phyloP scores from a whole-genome alignment of 2,113 vertebrate genomes.

The Clupea harengus region DNA sequence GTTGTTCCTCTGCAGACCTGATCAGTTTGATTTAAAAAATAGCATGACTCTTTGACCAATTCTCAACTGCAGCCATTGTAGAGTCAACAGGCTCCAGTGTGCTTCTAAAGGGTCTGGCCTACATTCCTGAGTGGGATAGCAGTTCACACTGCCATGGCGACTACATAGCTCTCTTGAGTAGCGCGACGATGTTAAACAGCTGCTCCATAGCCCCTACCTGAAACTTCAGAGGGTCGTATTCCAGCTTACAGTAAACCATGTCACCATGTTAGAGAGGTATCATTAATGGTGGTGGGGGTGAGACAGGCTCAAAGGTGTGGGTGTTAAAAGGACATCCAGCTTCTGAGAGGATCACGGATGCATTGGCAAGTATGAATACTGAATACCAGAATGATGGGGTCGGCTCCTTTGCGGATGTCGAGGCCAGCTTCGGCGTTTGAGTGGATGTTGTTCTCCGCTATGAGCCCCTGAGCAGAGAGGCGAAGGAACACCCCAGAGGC shows the following conservation, averaged over 20 bases:
- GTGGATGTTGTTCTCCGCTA: conserved; percentile 83
- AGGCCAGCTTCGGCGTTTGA: conserved; percentile 81
- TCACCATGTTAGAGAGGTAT: not conserved
- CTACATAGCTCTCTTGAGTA: not conserved
- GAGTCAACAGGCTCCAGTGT: too few species aligned
- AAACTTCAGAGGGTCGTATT: not conserved
- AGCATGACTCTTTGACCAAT: too few species aligned
- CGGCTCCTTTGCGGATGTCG: conserved; percentile 83
- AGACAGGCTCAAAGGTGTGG: not conserved
- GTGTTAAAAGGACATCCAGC: not conserved
- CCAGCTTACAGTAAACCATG: not conserved
- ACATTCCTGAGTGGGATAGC: not conserved
- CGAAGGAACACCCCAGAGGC: conserved; percentile 82
- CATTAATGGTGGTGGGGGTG: not conserved
- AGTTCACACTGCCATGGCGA: not conserved
- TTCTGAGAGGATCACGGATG: not conserved
- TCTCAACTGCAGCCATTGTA: too few species aligned
- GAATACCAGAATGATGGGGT: conserved; percentile 80
- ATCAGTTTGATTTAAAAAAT: too few species aligned
- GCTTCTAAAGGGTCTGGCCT: too few species aligned
- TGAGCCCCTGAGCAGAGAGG: conserved; percentile 81
- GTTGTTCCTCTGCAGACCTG: not conserved
- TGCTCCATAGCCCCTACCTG: too few species aligned
- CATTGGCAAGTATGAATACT: not conserved
- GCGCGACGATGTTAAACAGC: not conserved